Conservation (phyloP, 2,113 vertebrate genomes). For the Triplophysa rosa region DNA sequence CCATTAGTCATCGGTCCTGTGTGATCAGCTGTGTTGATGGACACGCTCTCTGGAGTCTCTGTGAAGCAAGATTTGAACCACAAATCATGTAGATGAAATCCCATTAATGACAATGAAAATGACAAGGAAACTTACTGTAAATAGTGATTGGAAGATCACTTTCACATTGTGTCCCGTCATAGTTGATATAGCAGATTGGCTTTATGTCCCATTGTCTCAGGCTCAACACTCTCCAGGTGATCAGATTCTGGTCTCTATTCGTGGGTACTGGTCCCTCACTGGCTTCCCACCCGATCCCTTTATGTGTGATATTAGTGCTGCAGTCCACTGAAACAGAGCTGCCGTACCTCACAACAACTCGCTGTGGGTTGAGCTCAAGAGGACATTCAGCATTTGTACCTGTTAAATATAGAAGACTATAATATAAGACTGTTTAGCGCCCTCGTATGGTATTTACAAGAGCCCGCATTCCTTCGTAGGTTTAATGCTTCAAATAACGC, state of each 20-base stretch:
- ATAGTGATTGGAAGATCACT: slow-evolving; percentile 56
- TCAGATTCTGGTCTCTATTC: rapidly evolving
- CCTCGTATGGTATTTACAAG: slow-evolving; percentile 43
- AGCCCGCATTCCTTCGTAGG: too few relatives aligned
- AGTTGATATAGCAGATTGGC: slow-evolving; percentile 48
- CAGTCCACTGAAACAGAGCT: slow-evolving; percentile 50
- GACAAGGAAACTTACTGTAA: slow-evolving; percentile 68
- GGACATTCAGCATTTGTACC: slow-evolving; percentile 53
- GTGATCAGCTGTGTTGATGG: slow-evolving; percentile 31
- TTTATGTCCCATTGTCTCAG: slow-evolving; percentile 55
- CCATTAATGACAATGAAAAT: too few relatives aligned
- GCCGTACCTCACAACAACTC: slow-evolving; percentile 56
- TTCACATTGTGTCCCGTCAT: rapidly evolving
- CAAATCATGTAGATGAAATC: background rate
- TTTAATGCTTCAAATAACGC: too few relatives aligned
- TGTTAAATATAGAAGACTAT: slow-evolving; percentile 42
- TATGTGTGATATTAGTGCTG: background rate
- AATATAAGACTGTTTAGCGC: background rate
- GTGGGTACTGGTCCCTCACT: rapidly evolving
- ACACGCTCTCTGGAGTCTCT: slow-evolving; percentile 68
- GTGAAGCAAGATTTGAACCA: slow-evolving; percentile 2
- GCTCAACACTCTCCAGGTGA: slow-evolving; percentile 42
- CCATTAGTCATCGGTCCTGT: slow-evolving; percentile 50
- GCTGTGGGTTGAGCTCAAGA: slow-evolving; percentile 49
- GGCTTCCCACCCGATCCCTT: too few relatives aligned